A percentile compares a stretch with the other conserved stretches of the same genome.
These are phyloP conservation scores for Antheraea pernyi DNA, from an alignment of 1,140 invertebrate species.

Conservation along the genomic window DNA sequence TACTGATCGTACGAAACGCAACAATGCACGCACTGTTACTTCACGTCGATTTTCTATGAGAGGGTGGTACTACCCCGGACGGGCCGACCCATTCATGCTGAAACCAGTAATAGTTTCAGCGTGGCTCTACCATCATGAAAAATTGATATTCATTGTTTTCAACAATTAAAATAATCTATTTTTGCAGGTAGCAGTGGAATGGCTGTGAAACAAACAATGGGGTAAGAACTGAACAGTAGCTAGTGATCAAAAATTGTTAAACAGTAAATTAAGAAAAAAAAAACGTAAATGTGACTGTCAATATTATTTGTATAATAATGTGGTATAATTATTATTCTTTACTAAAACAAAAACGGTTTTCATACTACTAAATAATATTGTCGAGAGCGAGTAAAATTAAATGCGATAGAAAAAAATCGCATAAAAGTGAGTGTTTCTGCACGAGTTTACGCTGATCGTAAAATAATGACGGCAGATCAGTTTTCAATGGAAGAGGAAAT, in stretches of 20 bases:
- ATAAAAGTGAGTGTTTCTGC: neutral
- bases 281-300: conserved; percentile 21
- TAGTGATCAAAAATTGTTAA: conserved; percentile 39
- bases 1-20: no score
- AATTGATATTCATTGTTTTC: no score
- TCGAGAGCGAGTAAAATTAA: neutral
- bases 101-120: no score
- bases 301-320: conserved; percentile 14
- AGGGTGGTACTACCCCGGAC: no score
- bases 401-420: neutral
- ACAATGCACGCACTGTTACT: no score
- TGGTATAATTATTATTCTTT: neutral
- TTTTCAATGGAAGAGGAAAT: conserved; percentile 3
- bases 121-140: no score
- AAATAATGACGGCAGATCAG: neutral
- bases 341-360: neutral
- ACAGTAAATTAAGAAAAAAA: conserved; percentile 12
- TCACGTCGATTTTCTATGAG: no score
- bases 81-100: no score
- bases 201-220: conserved; percentile 40
- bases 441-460: conserved; percentile 1
- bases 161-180: neutral
- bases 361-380: neutral
- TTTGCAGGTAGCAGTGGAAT: conserved; percentile 52
- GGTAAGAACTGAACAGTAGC: conserved; percentile 43